A percentile compares a stretch with the other conserved stretches of the same genome.
phyloP scores from a whole-genome alignment of 2,113 vertebrate genomes.

The Percopsis transmontana region DNA sequence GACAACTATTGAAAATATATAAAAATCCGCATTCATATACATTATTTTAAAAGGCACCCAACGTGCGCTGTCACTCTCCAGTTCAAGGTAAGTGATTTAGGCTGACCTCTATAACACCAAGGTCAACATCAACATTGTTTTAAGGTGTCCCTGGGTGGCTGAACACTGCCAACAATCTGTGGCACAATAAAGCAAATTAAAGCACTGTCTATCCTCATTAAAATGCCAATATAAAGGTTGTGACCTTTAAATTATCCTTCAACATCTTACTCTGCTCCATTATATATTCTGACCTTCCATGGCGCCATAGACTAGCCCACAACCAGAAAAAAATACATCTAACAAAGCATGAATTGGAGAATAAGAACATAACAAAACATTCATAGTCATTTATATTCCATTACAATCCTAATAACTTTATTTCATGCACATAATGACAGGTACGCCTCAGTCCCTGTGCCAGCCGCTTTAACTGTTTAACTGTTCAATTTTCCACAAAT shows the following conservation, averaged over 20 bases:
- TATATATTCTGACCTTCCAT: constrained; percentile 25
- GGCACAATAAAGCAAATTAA: constrained; percentile 44
- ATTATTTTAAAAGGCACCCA: background rate
- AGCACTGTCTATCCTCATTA: constrained; percentile 30
- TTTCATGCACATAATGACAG: constrained; percentile 30
- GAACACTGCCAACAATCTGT: constrained; percentile 9
- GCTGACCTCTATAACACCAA: constrained; percentile 43
- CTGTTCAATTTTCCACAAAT: constrained; percentile 44
- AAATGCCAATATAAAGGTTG: constrained; percentile 41
- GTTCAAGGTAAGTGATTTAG: constrained; percentile 38
- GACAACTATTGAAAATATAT: background rate
- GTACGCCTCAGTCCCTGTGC: constrained; percentile 26
- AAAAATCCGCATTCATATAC: constrained; percentile 4
- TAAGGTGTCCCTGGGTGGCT: constrained; percentile 26
- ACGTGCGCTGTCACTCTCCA: constrained; percentile 12
- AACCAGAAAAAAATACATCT: constrained; percentile 30
- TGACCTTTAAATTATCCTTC: constrained; percentile 32
- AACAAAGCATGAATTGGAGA: constrained; percentile 22
- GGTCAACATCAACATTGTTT: constrained; percentile 58
- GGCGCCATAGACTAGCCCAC: constrained; percentile 13
- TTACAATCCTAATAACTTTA: constrained; percentile 21
- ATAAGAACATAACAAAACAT: constrained; percentile 10
- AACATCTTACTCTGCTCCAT: constrained; percentile 1
- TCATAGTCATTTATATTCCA: constrained; percentile 13
- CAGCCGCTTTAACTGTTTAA: constrained; percentile 35